Percentiles rank a stretch among this genome's conserved stretches.
Conservation (phyloP, 2,797 vertebrate species). For the Pangasius mekongensis region DNA sequence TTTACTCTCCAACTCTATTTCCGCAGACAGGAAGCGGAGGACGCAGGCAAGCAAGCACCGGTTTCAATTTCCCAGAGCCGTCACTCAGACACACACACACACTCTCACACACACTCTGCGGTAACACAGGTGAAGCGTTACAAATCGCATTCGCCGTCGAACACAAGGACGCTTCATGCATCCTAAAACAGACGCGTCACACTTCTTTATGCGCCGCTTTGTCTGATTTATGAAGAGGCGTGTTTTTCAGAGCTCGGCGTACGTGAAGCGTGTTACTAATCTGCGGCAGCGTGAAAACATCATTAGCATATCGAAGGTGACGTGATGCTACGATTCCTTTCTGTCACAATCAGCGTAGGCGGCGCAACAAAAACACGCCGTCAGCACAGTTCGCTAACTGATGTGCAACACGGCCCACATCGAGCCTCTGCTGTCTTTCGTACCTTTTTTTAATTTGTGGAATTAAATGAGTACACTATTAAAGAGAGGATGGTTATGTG, state of each 20-base stretch:
- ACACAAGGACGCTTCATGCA: background rate
- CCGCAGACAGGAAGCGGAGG: background rate
- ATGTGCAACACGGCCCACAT: background rate
- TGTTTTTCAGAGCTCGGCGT: background rate
- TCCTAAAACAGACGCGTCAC: conserved; percentile 24
- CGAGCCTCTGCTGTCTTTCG: background rate
- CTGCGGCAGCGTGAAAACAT: conserved; percentile 19
- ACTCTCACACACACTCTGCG: background rate
- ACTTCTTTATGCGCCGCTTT: background rate
- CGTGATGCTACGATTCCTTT: conserved; percentile 10
- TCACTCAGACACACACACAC: background rate
- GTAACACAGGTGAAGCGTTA: background rate
- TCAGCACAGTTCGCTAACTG: background rate
- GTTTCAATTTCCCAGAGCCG: background rate
- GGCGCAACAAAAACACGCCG: background rate
- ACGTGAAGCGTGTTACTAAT: background rate
- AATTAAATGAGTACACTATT: background rate
- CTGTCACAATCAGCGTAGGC: conserved; percentile 21
- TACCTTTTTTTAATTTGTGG: background rate
- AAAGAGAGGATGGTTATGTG: background rate
- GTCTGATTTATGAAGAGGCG: conserved; percentile 28
- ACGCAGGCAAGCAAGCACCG: background rate
- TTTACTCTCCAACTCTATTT: conserved; percentile 8
- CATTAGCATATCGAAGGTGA: conserved; percentile 32
- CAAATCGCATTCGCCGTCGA: conserved; percentile 10